These are phyloP conservation scores for Poecilia wingei DNA, from an alignment of 2,797 vertebrate species.

Conservation along the genomic window DNA sequence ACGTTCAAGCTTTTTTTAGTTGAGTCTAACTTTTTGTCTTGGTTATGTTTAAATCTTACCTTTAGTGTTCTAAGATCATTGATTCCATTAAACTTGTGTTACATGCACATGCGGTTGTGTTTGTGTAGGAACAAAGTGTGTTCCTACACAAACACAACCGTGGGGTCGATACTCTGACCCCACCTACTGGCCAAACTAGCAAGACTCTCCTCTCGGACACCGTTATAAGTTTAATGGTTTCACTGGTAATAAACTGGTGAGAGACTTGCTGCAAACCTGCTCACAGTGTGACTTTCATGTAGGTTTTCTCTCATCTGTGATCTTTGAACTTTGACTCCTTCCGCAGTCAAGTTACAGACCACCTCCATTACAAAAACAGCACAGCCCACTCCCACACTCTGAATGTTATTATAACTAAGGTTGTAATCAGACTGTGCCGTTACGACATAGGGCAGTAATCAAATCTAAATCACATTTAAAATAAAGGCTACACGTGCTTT, in stretches of 20 bases:
- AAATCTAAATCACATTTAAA: background rate
- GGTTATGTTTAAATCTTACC: conserved; percentile 16
- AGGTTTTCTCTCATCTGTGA: conserved; percentile 57
- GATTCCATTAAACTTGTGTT: background rate
- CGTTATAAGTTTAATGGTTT: conserved; percentile 41
- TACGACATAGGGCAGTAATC: conserved; percentile 1
- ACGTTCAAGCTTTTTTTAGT: conserved; percentile 32
- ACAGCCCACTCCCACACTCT: background rate
- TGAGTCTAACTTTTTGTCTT: conserved; percentile 25
- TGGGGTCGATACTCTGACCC: conserved; percentile 40
- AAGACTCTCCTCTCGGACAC: background rate
- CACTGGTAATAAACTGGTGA: conserved; percentile 31
- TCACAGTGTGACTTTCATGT: conserved; percentile 38
- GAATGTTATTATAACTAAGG: conserved; percentile 8
- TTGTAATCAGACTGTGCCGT: conserved; percentile 5
- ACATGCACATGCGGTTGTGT: conserved; percentile 2
- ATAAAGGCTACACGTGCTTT: background rate
- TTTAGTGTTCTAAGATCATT: background rate
- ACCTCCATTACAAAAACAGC: conserved; percentile 36
- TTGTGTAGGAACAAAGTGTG: background rate
- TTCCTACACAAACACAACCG: too few relatives aligned
- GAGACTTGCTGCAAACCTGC: conserved; percentile 17
- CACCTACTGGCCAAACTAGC: conserved; percentile 65
- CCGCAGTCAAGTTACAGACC: conserved; percentile 46
- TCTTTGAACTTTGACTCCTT: conserved; percentile 63